Conservation (phyloP, 2,888 invertebrate genomes). For the Acanthosoma haemorrhoidale region DNA sequence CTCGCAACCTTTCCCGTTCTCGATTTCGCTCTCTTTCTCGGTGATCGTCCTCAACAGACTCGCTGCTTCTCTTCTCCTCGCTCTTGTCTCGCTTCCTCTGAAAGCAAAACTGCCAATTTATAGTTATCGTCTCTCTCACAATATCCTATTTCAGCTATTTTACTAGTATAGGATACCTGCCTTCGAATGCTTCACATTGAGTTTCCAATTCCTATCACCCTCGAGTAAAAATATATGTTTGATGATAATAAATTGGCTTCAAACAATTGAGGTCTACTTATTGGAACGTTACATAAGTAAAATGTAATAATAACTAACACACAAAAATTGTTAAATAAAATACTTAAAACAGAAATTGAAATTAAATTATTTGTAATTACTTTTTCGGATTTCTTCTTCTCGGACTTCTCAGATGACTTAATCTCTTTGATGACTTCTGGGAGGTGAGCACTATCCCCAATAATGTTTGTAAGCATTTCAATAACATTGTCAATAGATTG, state of each 20-base stretch:
- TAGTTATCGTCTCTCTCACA: background rate
- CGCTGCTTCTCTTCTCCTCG: background rate
- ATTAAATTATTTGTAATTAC: slow-evolving; percentile 4
- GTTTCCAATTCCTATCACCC: slow-evolving; percentile 16
- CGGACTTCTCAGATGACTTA: slow-evolving; percentile 26
- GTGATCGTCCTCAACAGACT: slow-evolving; percentile 1
- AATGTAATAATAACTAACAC: background rate
- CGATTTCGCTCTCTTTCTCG: background rate
- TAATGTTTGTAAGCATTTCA: slow-evolving; percentile 79
- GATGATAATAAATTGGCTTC: slow-evolving; percentile 16
- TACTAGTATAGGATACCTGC: slow-evolving; percentile 21
- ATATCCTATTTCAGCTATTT: slow-evolving; percentile 13
- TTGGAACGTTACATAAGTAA: slow-evolving; percentile 8
- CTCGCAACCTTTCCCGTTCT: background rate
- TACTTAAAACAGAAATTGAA: background rate
- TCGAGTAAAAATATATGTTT: slow-evolving; percentile 24
- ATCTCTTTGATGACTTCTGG: slow-evolving; percentile 43
- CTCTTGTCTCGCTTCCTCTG: slow-evolving; percentile 20
- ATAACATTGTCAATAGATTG: slow-evolving; percentile 81
- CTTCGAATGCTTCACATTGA: slow-evolving; percentile 13
- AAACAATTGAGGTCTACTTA: slow-evolving; percentile 17
- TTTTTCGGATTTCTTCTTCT: slow-evolving; percentile 15
- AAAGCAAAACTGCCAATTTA: background rate
- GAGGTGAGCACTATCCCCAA: slow-evolving; percentile 54
- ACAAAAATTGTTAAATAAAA: background rate